Evolutionary conservation across 2,113 vertebrate species (phyloP), one percentile per base, ranked within the genome.

Genomic region (Calyptommatus sinebrachiatus): DNA sequence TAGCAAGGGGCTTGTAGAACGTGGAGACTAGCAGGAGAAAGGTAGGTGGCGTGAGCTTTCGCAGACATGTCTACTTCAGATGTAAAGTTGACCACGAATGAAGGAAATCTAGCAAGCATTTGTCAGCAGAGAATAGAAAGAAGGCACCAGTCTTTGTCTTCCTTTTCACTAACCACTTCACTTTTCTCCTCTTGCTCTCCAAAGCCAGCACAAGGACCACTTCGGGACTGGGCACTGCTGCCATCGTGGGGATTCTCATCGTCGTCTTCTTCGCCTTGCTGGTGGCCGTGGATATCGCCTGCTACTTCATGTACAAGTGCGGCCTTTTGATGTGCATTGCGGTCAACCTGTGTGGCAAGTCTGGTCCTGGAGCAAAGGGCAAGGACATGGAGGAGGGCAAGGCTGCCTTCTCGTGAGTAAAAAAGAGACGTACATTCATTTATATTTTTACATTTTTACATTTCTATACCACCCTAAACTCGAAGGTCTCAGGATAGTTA

Each of bases 241-340:
- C 97, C 92, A 97, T 98, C 67, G 96, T 97, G 68, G 98, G 98
- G 80, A 98, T 99, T 87, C 96, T 99, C 31, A 96, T 99, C 2
- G 94, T 99, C 62, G 94, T 94, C 63, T 99, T 99, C 14, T 90
- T 98, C 80, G 94, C 99, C 72, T 94, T 99, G 76, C 95, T 99
- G 89, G 96, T 99, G 91, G 96, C 94, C 1, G 96, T 99, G 89
- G 98, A 99, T 45, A 94, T 98, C 92, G 97, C 97, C 91, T 99
- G 98, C 93, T 99, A 96, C 95, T 99, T 99, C 93, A 93, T 99
- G 87, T 99, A 99, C 95, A 99, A 99, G 91, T 99, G 98, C 0
- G 98, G 98, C 83, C 95, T 99, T 86, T 95, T 99, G 74, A 99
- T 99, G 98, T 99, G 98, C 92, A 99, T 99, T 6, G 98, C 97